Evolutionary conservation across 2,888 invertebrate genomes (phyloP).

Genomic region (Yponomeuta evonymella): DNA sequence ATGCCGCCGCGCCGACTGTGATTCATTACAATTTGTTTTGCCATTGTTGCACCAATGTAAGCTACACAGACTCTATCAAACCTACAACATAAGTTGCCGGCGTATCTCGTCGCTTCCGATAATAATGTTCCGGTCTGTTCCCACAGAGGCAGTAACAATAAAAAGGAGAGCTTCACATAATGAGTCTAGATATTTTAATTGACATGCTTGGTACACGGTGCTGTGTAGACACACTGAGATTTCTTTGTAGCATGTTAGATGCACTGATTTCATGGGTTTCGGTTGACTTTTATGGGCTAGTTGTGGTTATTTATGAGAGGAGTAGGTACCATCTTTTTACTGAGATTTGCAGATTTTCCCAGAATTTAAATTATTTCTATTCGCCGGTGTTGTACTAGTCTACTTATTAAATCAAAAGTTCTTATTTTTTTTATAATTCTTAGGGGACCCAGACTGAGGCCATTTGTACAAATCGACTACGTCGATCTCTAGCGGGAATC

Average conservation of each 20-base stretch:
- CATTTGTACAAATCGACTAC: too few relatives aligned
- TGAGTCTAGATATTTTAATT: constrained; percentile 42
- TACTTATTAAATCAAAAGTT: too few relatives aligned
- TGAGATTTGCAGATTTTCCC: too few relatives aligned
- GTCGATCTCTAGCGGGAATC: too few relatives aligned
- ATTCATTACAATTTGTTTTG: too few relatives aligned
- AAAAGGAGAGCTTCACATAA: constrained; percentile 57
- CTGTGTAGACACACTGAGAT: not conserved
- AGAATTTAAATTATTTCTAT: too few relatives aligned
- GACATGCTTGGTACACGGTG: constrained; percentile 13
- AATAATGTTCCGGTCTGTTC: constrained; percentile 31
- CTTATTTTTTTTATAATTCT: too few relatives aligned
- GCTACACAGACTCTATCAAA: not conserved
- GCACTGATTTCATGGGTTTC: not conserved
- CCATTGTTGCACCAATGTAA: not conserved
- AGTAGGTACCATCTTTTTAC: too few relatives aligned
- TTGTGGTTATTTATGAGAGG: too few relatives aligned
- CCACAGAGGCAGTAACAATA: constrained; percentile 45
- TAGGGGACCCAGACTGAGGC: too few relatives aligned
- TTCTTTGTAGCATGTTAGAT: not conserved
- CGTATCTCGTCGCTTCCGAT: not conserved
- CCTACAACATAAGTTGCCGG: not conserved
- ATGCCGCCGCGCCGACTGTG: too few relatives aligned
- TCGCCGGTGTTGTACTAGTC: too few relatives aligned
- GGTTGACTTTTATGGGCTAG: not conserved